A percentile compares a stretch with the other conserved stretches of the same genome.
These are phyloP conservation scores for Drosophila imparisetae DNA, from an alignment of 2,888 invertebrate species.

Conservation along the genomic window DNA sequence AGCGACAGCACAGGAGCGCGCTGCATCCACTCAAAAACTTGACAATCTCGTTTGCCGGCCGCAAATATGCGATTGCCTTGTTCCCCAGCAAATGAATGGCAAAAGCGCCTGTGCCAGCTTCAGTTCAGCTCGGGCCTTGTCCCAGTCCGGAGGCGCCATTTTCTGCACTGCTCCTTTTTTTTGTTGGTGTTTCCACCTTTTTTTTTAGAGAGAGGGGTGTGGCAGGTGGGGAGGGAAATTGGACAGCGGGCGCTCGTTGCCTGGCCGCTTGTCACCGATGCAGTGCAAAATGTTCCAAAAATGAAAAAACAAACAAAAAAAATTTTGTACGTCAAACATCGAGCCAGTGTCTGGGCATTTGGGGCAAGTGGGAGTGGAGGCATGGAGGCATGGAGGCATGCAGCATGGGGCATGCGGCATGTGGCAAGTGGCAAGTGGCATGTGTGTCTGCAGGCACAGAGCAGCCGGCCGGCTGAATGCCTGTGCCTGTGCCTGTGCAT, in stretches of 20 bases:
- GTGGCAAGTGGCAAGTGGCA: constrained; percentile 36
- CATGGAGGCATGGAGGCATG: neutral
- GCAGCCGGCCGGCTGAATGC: constrained; percentile 2
- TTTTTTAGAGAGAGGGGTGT: neutral
- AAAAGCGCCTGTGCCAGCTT: constrained; percentile 8
- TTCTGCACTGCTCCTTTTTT: constrained; percentile 47
- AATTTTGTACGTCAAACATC: constrained; percentile 62
- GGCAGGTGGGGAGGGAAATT: constrained; percentile 6
- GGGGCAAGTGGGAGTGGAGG: constrained; percentile 26
- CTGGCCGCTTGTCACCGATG: constrained; percentile 49
- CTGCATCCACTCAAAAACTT: constrained; percentile 65
- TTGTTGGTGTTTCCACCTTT: neutral
- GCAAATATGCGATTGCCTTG: constrained; percentile 80
- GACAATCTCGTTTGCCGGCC: constrained; percentile 77
- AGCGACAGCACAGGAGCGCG: constrained; percentile 35
- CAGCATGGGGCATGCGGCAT: constrained; percentile 27
- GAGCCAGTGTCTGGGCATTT: constrained; percentile 33
- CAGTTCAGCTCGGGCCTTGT: constrained; percentile 15
- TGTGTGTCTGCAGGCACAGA: constrained; percentile 21
- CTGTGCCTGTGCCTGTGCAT: constrained; percentile 8
- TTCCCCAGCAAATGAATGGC: constrained; percentile 75
- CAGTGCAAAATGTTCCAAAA: constrained; percentile 72
- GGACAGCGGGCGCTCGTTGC: constrained; percentile 33
- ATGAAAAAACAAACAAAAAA: constrained; percentile 57
- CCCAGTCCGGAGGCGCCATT: constrained; percentile 59